Evolutionary conservation across 1,140 invertebrate species (phyloP).

Genomic region (Dendroctonus ponderosae): DNA sequence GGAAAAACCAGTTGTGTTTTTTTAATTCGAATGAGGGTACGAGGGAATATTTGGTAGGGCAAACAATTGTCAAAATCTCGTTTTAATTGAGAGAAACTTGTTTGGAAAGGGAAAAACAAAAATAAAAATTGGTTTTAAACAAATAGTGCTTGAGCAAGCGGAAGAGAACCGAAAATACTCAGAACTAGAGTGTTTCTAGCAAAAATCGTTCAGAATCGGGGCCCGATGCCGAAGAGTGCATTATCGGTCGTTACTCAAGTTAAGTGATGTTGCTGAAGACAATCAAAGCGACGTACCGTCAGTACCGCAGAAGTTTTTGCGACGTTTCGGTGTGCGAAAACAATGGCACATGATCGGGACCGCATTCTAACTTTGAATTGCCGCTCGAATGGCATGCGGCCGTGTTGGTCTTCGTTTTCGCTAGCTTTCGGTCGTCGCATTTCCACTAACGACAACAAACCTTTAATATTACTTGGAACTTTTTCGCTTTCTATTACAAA

Average conservation of each 20-base stretch:
- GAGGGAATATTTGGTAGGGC: no score
- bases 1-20: no score
- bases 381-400: conserved; percentile 40
- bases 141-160: no score
- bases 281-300: conserved; percentile 46
- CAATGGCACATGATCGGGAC: conserved; percentile 48
- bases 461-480: not conserved
- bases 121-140: no score
- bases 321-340: conserved; percentile 48
- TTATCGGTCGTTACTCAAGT: conserved; percentile 8
- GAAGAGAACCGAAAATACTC: no score
- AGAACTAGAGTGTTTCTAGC: no score
- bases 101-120: no score
- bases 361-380: conserved; percentile 47
- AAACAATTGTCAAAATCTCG: no score
- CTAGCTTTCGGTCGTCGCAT: not conserved
- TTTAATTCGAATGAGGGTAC: no score
- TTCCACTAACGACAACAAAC: conserved; percentile 4
- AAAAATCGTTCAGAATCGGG: no score
- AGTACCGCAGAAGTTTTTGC: conserved; percentile 47
- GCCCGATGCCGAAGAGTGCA: no score
- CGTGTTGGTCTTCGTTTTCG: conserved; percentile 11
- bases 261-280: conserved; percentile 43
- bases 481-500: conserved; percentile 7
- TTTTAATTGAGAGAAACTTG: no score